Evolutionary conservation across 2,888 invertebrate genomes (phyloP), one percentile per base, ranked within the genome.

Genomic region (Adelognathus sp.): DNA sequence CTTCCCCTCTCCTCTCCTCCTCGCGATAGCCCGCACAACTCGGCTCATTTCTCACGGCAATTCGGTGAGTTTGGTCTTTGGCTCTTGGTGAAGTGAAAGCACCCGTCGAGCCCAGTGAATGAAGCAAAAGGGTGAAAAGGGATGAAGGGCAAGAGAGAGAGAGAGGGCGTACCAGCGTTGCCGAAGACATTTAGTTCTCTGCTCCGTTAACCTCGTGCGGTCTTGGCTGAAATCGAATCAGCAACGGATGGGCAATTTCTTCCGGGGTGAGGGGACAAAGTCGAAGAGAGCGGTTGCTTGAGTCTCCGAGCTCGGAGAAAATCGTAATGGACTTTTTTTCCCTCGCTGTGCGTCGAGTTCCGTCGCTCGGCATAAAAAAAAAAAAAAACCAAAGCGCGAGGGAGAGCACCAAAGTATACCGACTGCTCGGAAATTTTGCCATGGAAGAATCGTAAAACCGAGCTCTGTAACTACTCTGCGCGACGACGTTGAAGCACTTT

Each of bases 171-270:
- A 36, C 36, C 41, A 33, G 11, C 80, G 66, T 83, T 82, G 82
- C 80, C 78, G 77, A 85, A 84, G 86, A 86, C 86, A 84, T 86
- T 86, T 82, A 83, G 84, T 71, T 82, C 83, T 81, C 79, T 85
- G 82, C 82, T 76, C 81, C 81, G 82, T 85, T 86, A 86, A 80
- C 72, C 82, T 76, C 75, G 71, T 77, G 80, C 76, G 78, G 73
- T 69, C 67, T 73, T 74, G 81, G n/a, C n/a, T 76, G 81, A 83
- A 87, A 87, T 87, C 84, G 84, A 83, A 87, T 87, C 84, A 87
- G 79, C 83, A 83, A 86, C 84, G 84, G 85, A 81, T 83, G 86
- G 78, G 76, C 85, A 84, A 86, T 84, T 86, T 83, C 83, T 81
- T 81, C 67, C 77, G 79, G 79, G 46, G n/a, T n/a, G n/a, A n/a